phyloP scores from a whole-genome alignment of 2,113 vertebrate genomes.

The Falco punctatus region DNA sequence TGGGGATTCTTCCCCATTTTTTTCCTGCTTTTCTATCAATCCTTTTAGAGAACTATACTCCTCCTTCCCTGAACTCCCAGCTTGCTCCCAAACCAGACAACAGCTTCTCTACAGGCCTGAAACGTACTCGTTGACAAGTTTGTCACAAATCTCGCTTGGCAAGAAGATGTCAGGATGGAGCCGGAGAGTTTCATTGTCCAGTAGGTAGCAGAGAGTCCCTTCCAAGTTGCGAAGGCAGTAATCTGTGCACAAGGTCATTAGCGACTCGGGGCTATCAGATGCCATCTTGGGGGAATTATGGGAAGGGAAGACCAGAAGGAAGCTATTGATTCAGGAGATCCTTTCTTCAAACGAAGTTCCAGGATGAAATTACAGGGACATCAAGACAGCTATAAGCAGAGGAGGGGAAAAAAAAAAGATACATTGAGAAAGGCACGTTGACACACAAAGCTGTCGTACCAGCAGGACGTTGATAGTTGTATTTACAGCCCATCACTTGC shows the following conservation, averaged over 20 bases:
- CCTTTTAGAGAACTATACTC: background rate
- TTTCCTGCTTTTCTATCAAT: background rate
- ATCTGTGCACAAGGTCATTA: slow-evolving; percentile 89
- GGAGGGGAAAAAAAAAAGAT: background rate
- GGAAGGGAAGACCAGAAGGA: background rate
- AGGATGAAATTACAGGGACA: slow-evolving; percentile 56
- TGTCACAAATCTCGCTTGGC: slow-evolving; percentile 97
- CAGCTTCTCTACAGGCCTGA: background rate
- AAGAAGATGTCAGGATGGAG: slow-evolving; percentile 94
- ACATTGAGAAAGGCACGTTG: background rate
- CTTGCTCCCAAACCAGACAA: background rate
- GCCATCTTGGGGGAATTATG: slow-evolving; percentile 71
- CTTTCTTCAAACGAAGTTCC: background rate
- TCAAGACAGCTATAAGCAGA: slow-evolving; percentile 40
- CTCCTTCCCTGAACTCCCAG: background rate
- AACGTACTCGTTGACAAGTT: slow-evolving; percentile 90
- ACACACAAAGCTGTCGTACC: background rate
- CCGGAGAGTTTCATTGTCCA: slow-evolving; percentile 84
- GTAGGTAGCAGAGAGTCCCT: slow-evolving; percentile 91
- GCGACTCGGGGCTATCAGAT: slow-evolving; percentile 90
- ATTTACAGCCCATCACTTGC: background rate
- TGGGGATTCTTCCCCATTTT: background rate
- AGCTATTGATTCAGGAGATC: slow-evolving; percentile 8
- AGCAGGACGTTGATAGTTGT: background rate
- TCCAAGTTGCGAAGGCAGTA: slow-evolving; percentile 94